Conservation (phyloP, 2,888 invertebrate genomes). For the Limnephilus marmoratus region DNA sequence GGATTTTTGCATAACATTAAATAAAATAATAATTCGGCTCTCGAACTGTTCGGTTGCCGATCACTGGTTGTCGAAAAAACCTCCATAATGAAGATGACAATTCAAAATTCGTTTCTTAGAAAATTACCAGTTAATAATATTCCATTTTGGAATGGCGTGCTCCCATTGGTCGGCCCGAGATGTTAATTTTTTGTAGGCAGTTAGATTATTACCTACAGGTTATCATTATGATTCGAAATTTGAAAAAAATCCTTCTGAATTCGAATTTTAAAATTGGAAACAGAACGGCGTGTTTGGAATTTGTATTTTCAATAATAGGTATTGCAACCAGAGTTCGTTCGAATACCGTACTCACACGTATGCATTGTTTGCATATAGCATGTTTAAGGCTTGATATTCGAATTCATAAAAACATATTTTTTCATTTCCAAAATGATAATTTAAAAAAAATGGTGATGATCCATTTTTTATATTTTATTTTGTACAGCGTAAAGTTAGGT, state of each 20-base stretch:
- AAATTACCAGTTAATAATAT: slow-evolving; percentile 64
- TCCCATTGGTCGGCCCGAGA: slow-evolving; percentile 41
- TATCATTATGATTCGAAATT: slow-evolving; percentile 18
- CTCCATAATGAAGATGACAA: slow-evolving; percentile 60
- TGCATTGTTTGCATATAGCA: background rate
- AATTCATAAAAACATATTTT: too few species aligned
- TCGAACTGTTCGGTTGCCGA: background rate
- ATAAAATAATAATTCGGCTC: background rate
- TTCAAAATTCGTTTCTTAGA: slow-evolving; percentile 62
- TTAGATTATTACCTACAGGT: slow-evolving; percentile 6
- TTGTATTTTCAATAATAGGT: background rate
- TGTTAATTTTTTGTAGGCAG: slow-evolving; percentile 21
- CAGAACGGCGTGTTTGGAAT: slow-evolving; percentile 12
- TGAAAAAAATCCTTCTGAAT: background rate
- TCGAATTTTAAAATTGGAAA: background rate
- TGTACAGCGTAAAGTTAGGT: too few species aligned
- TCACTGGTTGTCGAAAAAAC: slow-evolving; percentile 25
- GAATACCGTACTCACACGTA: background rate
- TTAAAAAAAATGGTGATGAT: too few species aligned
- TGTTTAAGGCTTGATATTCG: too few species aligned
- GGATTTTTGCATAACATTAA: background rate
- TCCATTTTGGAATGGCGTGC: slow-evolving; percentile 46
- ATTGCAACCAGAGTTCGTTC: background rate
- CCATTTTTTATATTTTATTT: too few species aligned
- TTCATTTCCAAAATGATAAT: too few species aligned